Evolutionary conservation across 2,888 invertebrate species (phyloP).

Genomic region (Balanococcus diminutus): DNA sequence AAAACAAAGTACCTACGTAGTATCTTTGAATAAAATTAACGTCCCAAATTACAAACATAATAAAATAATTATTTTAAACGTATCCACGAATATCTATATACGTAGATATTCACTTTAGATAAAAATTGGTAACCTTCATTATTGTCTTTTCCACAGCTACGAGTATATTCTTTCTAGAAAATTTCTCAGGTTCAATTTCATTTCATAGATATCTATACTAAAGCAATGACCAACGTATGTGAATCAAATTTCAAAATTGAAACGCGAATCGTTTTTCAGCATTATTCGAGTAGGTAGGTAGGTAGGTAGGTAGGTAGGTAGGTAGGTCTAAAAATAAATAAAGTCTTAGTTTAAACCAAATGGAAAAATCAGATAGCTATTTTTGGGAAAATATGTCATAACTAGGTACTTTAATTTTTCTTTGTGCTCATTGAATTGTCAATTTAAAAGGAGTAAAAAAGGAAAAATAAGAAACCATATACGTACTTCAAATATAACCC

Average conservation of each 20-base stretch:
- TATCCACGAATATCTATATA: too few relatives aligned
- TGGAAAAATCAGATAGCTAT: not conserved
- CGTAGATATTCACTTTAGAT: too few relatives aligned
- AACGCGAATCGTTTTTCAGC: not conserved
- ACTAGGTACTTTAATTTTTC: not conserved
- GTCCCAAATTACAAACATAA: too few relatives aligned
- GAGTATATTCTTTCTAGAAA: not conserved
- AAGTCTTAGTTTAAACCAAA: not conserved
- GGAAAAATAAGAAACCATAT: not conserved
- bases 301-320: too few relatives aligned
- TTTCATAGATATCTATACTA: not conserved
- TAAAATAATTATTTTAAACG: too few relatives aligned
- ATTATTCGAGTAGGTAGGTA: too few relatives aligned
- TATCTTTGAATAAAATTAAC: too few relatives aligned
- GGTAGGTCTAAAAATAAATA: not conserved
- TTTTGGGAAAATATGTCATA: not conserved
- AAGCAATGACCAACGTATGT: not conserved
- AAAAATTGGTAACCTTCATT: too few relatives aligned
- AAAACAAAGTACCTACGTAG: too few relatives aligned
- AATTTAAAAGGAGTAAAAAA: not conserved
- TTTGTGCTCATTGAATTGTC: not conserved
- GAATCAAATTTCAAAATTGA: not conserved
- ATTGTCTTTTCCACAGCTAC: too few relatives aligned
- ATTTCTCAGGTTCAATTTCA: not conserved
- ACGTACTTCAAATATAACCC: not conserved